Conservation (phyloP, 2,797 vertebrate genomes). For the Saguinus oedipus region DNA sequence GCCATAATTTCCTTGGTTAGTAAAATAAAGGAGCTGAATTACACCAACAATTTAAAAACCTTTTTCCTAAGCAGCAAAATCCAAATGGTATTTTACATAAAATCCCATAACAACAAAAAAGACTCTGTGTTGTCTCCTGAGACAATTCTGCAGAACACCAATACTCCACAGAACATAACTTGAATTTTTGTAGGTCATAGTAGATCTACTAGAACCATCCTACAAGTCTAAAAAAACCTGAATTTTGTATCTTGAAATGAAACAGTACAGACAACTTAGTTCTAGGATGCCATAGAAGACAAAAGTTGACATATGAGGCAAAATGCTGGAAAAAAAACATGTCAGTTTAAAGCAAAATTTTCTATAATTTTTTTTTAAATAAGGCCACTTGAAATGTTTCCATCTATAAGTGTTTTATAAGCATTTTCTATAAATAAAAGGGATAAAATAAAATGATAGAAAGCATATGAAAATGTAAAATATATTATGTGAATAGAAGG, state of each 20-base stretch:
- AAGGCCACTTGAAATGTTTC: background rate
- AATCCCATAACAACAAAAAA: background rate
- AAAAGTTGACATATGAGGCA: constrained; percentile 13
- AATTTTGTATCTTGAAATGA: constrained; percentile 19
- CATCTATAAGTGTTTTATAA: constrained; percentile 32
- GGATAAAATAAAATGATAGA: background rate
- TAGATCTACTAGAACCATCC: background rate
- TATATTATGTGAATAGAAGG: constrained; percentile 4
- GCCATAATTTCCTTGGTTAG: constrained; percentile 24
- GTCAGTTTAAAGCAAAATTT: constrained; percentile 45
- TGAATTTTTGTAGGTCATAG: background rate
- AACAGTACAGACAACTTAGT: background rate
- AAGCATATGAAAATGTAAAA: constrained; percentile 22
- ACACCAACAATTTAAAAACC: background rate
- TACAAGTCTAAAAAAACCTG: background rate
- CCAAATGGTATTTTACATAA: constrained; percentile 32
- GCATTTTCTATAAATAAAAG: constrained; percentile 33
- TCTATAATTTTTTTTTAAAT: background rate
- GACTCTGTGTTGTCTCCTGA: background rate
- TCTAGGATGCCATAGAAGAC: background rate
- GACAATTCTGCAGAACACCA: background rate
- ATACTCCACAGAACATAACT: background rate
- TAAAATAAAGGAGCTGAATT: constrained; percentile 16
- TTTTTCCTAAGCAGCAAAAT: constrained; percentile 1
- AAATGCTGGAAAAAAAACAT: constrained; percentile 42